A percentile compares a stretch with the other conserved stretches of the same genome.
These are phyloP conservation scores for Pyxicephalus adspersus DNA, from an alignment of 2,113 vertebrate genomes.

Conservation along the genomic window DNA sequence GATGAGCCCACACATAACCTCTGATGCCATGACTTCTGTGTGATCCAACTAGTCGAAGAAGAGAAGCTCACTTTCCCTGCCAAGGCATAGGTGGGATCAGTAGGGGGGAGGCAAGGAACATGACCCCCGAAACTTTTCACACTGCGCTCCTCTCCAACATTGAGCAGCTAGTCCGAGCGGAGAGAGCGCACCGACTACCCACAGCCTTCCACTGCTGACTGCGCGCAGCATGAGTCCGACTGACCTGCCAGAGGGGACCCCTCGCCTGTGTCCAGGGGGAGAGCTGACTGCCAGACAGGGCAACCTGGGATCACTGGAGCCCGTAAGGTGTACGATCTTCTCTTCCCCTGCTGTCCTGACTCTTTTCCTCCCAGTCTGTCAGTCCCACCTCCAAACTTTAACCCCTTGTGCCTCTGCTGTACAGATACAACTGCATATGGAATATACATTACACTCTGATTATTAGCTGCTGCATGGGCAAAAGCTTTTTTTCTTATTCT, in stretches of 20 bases:
- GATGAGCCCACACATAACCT: conserved; percentile 91
- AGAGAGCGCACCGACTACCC: conserved; percentile 17
- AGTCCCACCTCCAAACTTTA: conserved; percentile 41
- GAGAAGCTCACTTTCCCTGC: conserved; percentile 64
- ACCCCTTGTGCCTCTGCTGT: background rate
- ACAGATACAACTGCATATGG: background rate
- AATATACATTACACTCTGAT: no score
- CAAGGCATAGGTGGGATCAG: conserved; percentile 38
- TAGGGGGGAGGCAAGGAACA: conserved; percentile 13
- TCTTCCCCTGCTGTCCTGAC: conserved; percentile 27
- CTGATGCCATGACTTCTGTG: conserved; percentile 83
- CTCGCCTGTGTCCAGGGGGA: background rate
- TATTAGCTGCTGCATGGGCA: no score
- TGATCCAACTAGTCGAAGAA: conserved; percentile 57
- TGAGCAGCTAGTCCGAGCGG: background rate
- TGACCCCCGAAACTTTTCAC: conserved; percentile 3
- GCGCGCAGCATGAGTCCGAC: conserved; percentile 14
- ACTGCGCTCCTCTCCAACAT: background rate
- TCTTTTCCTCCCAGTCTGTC: conserved; percentile 34
- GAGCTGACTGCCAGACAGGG: background rate
- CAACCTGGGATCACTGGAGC: background rate
- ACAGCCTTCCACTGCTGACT: conserved; percentile 11
- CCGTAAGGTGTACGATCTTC: background rate
- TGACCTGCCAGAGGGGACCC: background rate
- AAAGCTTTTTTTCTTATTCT: no score